Evolutionary conservation across 2,888 invertebrate species (phyloP), one percentile per base, ranked within the genome.

Genomic region (Caenorhabditis imperialis): DNA sequence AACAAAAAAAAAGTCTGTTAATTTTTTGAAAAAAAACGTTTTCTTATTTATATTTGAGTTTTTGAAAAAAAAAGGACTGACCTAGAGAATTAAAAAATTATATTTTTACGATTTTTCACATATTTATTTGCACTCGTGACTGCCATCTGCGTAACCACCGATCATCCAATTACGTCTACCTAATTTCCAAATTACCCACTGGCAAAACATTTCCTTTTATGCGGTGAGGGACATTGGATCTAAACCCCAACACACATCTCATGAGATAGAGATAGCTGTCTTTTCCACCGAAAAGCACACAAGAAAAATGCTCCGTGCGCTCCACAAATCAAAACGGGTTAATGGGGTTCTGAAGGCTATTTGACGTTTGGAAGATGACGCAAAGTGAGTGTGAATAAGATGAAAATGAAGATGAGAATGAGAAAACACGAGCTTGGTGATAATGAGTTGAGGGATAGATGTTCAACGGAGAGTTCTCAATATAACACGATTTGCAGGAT

Each of bases 401-500:
- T 12, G 14, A 50, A 58, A 38, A 40, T 58, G 57, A 47, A 47
- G 47, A 1, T 8, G 14, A 23, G 23, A 45, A 7, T 5, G n/a
- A n/a, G n/a, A n/a, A n/a, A n/a, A n/a, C n/a, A n/a, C n/a, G n/a
- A n/a, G n/a, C n/a, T n/a, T n/a, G n/a, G n/a, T n/a, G n/a, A n/a
- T n/a, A n/a, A n/a, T n/a, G n/a, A n/a, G n/a, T n/a, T n/a, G n/a
- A n/a, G n/a, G n/a, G n/a, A n/a, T n/a, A n/a, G n/a, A n/a, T n/a
- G n/a, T n/a, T n/a, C n/a, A n/a, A n/a, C n/a, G n/a, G n/a, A n/a
- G n/a, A n/a, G n/a, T n/a, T n/a, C n/a, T n/a, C n/a, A n/a, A n/a
- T n/a, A n/a, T n/a, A 30, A 7, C 10, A 30, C 6, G 10, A 30
- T 27, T 67, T 79, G n/a, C 74, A 83, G 85, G 85, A 10, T 74